These are phyloP conservation scores for Falcaria lacertinaria DNA, from an alignment of 2,888 invertebrate genomes.

Conservation along the genomic window DNA sequence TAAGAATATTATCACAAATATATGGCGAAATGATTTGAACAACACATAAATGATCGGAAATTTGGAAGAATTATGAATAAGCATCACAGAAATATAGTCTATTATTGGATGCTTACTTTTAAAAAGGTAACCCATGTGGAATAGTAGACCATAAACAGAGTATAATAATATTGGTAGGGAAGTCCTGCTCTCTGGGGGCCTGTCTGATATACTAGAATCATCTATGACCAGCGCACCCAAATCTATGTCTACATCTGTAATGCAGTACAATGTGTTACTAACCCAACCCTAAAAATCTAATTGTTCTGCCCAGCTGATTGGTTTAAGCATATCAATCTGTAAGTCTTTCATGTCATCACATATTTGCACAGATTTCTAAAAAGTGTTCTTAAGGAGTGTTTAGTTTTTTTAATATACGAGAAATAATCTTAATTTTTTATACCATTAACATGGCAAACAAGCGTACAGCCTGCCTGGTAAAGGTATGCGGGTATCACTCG, in stretches of 20 bases:
- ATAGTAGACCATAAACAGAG: constrained; percentile 71
- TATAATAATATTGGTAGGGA: constrained; percentile 70
- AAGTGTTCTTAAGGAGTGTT: no score
- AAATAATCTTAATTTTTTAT: no score
- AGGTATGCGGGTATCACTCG: no score
- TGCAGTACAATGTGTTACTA: constrained; percentile 22
- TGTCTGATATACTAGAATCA: constrained; percentile 47
- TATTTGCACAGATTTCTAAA: no score
- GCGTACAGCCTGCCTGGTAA: no score
- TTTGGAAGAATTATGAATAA: constrained; percentile 8
- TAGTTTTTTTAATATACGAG: no score
- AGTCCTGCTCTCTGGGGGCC: constrained; percentile 46
- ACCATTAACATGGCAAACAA: no score
- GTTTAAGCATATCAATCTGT: no score
- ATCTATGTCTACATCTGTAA: constrained; percentile 75
- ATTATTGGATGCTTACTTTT: constrained; percentile 69
- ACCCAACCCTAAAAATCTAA: neutral
- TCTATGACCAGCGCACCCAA: constrained; percentile 64
- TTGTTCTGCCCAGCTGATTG: no score
- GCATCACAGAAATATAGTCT: constrained; percentile 33
- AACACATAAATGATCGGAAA: constrained; percentile 25
- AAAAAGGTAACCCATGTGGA: constrained; percentile 72
- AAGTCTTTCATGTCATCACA: no score
- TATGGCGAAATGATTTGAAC: constrained; percentile 11
- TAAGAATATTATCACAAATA: no score